These are phyloP conservation scores for Protomyctophum bolini DNA, from an alignment of 2,113 vertebrate genomes.

Conservation along the genomic window DNA sequence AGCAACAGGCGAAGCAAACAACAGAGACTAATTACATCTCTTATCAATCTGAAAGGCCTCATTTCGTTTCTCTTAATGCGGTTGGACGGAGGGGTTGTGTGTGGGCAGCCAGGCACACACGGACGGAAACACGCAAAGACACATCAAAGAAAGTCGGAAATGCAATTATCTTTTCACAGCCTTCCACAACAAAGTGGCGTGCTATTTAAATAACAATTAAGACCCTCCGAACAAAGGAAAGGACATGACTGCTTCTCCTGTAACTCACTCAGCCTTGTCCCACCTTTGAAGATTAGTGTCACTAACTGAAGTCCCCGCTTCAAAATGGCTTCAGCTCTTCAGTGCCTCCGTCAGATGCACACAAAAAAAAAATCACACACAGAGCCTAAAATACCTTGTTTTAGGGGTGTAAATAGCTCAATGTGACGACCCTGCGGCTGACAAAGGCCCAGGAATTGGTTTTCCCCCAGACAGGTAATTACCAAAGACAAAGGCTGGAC, in stretches of 20 bases:
- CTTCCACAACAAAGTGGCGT: slow-evolving; percentile 72
- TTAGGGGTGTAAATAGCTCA: slow-evolving; percentile 40
- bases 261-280: slow-evolving; percentile 33
- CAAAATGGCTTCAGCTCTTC: slow-evolving; percentile 54
- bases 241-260: slow-evolving; percentile 48
- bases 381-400: slow-evolving; percentile 50
- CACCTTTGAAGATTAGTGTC: slow-evolving; percentile 67
- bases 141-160: slow-evolving; percentile 56
- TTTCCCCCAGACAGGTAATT: slow-evolving; percentile 44
- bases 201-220: slow-evolving; percentile 74
- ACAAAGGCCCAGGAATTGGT: slow-evolving; percentile 12
- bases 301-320: slow-evolving; percentile 60
- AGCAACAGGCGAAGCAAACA: too few relatives aligned
- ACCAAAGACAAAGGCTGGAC: background rate
- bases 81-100: slow-evolving; percentile 7
- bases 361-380: slow-evolving; percentile 39
- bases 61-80: background rate
- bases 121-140: background rate
- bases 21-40: too few relatives aligned
- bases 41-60: too few relatives aligned
- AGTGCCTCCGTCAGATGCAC: slow-evolving; percentile 65
- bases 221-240: slow-evolving; percentile 55
- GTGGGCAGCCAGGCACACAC: slow-evolving; percentile 23
- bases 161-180: slow-evolving; percentile 79
- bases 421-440: slow-evolving; percentile 11